Base-by-base conservation (phyloP, 2,888 invertebrate genomes). In the Microplitis manilae region DNA sequence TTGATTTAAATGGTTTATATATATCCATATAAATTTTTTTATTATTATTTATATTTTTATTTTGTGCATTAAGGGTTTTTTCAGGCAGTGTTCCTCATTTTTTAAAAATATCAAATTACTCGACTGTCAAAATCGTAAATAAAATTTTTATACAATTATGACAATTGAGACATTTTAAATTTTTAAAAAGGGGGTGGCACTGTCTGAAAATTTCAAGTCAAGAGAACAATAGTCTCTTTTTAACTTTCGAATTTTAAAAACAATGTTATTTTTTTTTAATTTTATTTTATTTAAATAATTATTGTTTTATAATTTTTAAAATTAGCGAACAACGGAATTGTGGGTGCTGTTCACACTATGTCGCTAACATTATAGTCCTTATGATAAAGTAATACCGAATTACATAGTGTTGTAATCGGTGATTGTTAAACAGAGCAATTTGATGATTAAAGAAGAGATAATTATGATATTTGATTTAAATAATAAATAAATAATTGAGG, bases 321-420 rank as follows among this genome's bases (percentile, higher is more conserved):
- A 68, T 69, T 59, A 65, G 78, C 82, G 80, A 79, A 80, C 77
- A 50, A 84, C 82, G 82, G 79, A 75, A 82, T 71, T 72, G 77
- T 69, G 82, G 81, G 82, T 80, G 82, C 84, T 84, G 84, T 83
- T 80, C 71, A 80, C 85, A 83, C 82, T 84, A 82, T 81, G 82
- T 82, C 77, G 83, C 84, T 82, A 77, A 80, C 77, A 82, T 84
- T 80, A 77, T 73, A 71, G 72, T 68, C 79, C 39, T 50, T 40
- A 15, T 40, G 39, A 41, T 30, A 30, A 30, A 30, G 30, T 30
- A 30, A 30, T 30, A 61, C 61, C 15, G 67, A 2, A 67, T 50
- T 5, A 9, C 8, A 8, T 50, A 13, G 2, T 50, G 4, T 50
- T 50, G 50, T 50, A 13, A 50, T 50, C 13, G 9, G 50, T 13